Evolutionary conservation across 2,888 invertebrate genomes (phyloP).

Genomic region (Lathronympha strigana): DNA sequence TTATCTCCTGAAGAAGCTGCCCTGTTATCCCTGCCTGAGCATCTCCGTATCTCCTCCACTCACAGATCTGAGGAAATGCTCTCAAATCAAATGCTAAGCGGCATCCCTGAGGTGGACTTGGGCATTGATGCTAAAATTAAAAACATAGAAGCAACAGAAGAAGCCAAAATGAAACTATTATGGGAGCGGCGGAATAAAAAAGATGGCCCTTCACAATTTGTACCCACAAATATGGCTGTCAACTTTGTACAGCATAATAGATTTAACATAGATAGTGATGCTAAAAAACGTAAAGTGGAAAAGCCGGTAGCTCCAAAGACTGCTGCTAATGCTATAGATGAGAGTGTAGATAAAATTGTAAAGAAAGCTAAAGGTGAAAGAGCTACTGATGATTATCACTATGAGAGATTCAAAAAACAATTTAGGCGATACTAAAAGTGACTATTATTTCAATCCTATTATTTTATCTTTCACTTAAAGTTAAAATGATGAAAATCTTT

Average conservation of each 20-base stretch:
- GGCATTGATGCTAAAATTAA: constrained; percentile 99
- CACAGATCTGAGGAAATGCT: constrained; percentile 98
- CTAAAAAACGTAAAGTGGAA: constrained; percentile 84
- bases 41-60: constrained; percentile 92
- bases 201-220: constrained; percentile 97
- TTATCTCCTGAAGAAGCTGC: constrained; percentile 96
- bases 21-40: constrained; percentile 94
- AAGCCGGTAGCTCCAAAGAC: constrained; percentile 76
- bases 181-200: constrained; percentile 96
- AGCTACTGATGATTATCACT: constrained; percentile 98
- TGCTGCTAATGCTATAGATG: constrained; percentile 68
- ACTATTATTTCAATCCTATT: constrained; percentile 13
- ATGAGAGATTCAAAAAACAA: constrained; percentile 98
- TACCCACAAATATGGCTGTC: constrained; percentile 98
- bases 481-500: too few relatives aligned
- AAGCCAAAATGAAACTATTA: constrained; percentile 96
- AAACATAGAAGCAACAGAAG: constrained; percentile 99
- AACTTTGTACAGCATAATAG: constrained; percentile 99
- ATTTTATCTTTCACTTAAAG: neutral
- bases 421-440: constrained; percentile 90
- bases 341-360: constrained; percentile 81
- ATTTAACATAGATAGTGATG: constrained; percentile 93
- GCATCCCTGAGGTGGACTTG: constrained; percentile 99
- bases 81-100: constrained; percentile 99
- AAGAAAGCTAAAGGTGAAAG: constrained; percentile 91